A percentile compares a stretch with the other conserved stretches of the same genome.
Conservation (phyloP, 2,113 vertebrate species). For the Elaphurus davidianus region DNA sequence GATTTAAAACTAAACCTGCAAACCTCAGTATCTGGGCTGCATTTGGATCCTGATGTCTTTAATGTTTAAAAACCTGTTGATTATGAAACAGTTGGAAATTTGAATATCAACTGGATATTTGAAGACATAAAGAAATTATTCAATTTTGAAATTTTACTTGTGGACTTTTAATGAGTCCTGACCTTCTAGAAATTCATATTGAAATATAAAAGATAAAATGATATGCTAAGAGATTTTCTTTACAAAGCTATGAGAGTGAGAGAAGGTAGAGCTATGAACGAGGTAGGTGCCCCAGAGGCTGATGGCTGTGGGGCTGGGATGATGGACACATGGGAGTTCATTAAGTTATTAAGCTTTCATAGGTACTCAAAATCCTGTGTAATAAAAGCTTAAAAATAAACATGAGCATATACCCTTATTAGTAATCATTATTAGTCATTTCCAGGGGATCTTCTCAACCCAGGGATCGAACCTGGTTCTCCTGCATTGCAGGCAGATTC, state of each 20-base stretch:
- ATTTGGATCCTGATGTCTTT: background rate
- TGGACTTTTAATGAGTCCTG: background rate
- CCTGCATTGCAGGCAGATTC: background rate
- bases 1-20: background rate
- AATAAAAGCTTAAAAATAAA: constrained; percentile 9
- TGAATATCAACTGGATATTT: background rate
- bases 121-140: background rate
- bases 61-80: background rate
- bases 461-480: background rate
- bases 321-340: background rate
- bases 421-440: background rate
- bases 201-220: constrained; percentile 28
- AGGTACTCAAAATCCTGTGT: background rate
- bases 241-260: background rate
- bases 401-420: background rate
- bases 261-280: background rate
- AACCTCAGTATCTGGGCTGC: background rate
- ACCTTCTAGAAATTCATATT: background rate
- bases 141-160: background rate
- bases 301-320: background rate
- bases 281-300: background rate
- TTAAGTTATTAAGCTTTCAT: background rate
- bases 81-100: background rate
- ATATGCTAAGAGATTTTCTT: constrained; percentile 5
- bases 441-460: background rate